A percentile compares a stretch with the other conserved stretches of the same genome.
Evolutionary conservation across 2,797 vertebrate genomes (phyloP).

Genomic region (Gambusia yucatana): DNA sequence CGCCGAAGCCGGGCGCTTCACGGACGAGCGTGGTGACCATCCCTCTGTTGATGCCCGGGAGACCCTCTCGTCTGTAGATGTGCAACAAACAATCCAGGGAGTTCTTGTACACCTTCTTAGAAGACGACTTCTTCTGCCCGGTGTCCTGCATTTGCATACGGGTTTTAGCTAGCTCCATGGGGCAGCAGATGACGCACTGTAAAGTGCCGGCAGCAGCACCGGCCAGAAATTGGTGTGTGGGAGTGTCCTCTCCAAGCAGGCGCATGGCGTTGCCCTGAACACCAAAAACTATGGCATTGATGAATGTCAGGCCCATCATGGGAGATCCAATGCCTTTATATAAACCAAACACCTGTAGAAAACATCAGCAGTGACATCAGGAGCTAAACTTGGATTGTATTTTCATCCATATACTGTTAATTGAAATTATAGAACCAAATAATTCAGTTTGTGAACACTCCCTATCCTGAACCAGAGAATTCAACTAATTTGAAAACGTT

Average conservation of each 20-base stretch:
- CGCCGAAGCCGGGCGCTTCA: constrained; percentile 94
- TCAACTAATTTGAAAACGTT: not conserved
- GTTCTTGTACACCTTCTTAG: constrained; percentile 90
- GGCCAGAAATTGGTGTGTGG: constrained; percentile 92
- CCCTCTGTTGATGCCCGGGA: constrained; percentile 90
- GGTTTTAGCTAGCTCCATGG: constrained; percentile 98
- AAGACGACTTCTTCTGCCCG: constrained; percentile 85
- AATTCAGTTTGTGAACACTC: not conserved
- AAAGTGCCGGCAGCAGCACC: constrained; percentile 92
- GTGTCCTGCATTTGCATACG: constrained; percentile 98
- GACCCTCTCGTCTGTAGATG: constrained; percentile 91
- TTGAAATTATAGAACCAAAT: not conserved
- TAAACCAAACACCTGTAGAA: constrained; percentile 87
- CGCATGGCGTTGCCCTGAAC: constrained; percentile 94
- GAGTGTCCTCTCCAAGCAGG: constrained; percentile 87
- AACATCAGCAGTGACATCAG: not conserved
- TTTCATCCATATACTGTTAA: not conserved
- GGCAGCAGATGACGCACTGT: constrained; percentile 95
- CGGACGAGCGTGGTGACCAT: constrained; percentile 93
- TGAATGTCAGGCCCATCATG: constrained; percentile 98
- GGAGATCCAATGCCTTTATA: constrained; percentile 98
- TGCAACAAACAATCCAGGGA: constrained; percentile 92
- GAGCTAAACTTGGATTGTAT: not conserved
- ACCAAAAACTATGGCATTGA: constrained; percentile 97
- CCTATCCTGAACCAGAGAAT: not conserved